phyloP scores from a whole-genome alignment of 2,113 vertebrate genomes.

The Hemiprocne comata region DNA sequence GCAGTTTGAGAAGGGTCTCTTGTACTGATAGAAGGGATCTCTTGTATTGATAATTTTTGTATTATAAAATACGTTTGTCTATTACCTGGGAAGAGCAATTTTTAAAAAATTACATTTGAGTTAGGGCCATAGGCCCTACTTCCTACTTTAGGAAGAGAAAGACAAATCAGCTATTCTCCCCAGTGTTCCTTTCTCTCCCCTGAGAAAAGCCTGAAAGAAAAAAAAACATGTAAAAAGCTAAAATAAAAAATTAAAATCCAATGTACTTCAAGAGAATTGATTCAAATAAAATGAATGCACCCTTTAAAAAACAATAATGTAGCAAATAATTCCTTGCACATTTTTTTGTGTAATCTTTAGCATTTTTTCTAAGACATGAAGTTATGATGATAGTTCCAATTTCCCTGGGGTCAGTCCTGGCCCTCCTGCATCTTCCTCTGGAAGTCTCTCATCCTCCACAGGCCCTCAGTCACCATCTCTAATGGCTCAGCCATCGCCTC shows the following conservation, averaged over 20 bases:
- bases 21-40: not conserved
- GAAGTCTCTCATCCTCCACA: not conserved
- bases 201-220: not conserved
- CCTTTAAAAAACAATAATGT: not conserved
- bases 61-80: not conserved
- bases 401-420: not conserved
- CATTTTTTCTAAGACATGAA: not conserved
- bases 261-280: not conserved
- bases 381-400: not conserved
- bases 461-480: not conserved
- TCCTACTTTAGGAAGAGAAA: not conserved
- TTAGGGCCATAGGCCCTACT: not conserved
- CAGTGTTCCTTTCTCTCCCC: not conserved
- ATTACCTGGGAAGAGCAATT: not conserved
- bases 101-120: not conserved
- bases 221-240: not conserved
- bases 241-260: not conserved
- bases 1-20: not conserved
- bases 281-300: not conserved
- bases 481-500: not conserved
- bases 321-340: not conserved
- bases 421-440: not conserved
- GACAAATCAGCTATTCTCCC: not conserved
- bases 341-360: not conserved
- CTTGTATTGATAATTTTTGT: not conserved